These are phyloP conservation scores for Syrista parreyssii DNA, from an alignment of 2,888 invertebrate species.

Conservation along the genomic window DNA sequence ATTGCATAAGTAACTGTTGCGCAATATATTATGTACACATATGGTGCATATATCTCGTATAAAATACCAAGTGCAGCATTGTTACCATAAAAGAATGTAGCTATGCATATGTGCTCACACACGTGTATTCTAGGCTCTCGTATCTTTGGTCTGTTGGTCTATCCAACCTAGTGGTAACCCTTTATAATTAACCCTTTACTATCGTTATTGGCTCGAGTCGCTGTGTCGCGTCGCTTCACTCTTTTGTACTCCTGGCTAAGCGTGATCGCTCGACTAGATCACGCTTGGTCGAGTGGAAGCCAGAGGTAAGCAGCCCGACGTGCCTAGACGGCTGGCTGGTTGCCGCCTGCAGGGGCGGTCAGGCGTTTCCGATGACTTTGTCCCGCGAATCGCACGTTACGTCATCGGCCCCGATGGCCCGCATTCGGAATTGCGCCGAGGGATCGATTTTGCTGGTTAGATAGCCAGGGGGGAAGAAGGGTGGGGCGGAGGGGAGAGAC, in stretches of 20 bases:
- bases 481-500: background rate
- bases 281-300: constrained; percentile 58
- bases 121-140: background rate
- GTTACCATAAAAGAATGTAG: background rate
- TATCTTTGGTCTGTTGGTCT: background rate
- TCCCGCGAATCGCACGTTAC: constrained; percentile 39
- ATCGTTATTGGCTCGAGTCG: constrained; percentile 25
- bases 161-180: constrained; percentile 24
- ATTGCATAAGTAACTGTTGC: background rate
- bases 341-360: constrained; percentile 28
- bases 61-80: background rate
- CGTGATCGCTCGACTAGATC: constrained; percentile 51
- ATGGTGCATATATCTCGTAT: background rate
- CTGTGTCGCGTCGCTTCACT: constrained; percentile 12
- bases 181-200: constrained; percentile 59
- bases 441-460: background rate
- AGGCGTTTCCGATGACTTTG: constrained; percentile 46
- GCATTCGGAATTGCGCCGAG: constrained; percentile 7
- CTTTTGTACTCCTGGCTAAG: constrained; percentile 45
- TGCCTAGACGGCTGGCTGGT: constrained; percentile 10
- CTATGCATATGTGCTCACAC: background rate
- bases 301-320: constrained; percentile 10
- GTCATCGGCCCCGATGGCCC: constrained; percentile 43
- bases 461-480: background rate
- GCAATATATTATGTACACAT: background rate